Evolutionary conservation across 2,888 invertebrate species (phyloP).

Genomic region (Isoperla grammatica): DNA sequence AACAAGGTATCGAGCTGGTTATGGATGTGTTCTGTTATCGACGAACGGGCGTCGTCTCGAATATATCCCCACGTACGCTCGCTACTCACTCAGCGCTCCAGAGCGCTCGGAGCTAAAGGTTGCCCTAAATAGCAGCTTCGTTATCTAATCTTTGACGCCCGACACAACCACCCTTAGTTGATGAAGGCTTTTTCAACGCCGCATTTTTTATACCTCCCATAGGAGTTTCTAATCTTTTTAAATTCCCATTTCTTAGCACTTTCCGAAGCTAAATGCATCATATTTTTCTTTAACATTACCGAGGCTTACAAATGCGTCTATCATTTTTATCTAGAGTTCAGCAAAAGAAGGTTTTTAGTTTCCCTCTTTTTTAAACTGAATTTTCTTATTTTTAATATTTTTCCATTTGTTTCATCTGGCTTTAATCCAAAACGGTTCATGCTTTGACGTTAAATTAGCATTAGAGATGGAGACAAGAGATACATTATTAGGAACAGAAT

Average conservation of each 20-base stretch:
- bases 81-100: background rate
- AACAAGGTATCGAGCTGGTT: too few species aligned
- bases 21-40: too few species aligned
- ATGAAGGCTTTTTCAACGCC: slow-evolving; percentile 2
- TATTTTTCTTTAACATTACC: slow-evolving; percentile 12
- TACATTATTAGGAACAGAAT: background rate
- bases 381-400: slow-evolving; percentile 7
- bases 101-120: slow-evolving; percentile 1
- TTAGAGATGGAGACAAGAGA: background rate
- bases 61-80: too few species aligned
- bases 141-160: slow-evolving; percentile 18
- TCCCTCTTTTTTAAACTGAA: too few species aligned
- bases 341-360: too few species aligned
- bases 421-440: slow-evolving; percentile 10
- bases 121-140: slow-evolving; percentile 11
- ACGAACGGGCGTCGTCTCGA: too few species aligned
- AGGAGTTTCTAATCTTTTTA: slow-evolving; percentile 19
- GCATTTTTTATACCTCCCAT: slow-evolving; percentile 16
- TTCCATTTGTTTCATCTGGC: slow-evolving; percentile 15
- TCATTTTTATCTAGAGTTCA: too few species aligned
- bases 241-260: slow-evolving; percentile 13
- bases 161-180: background rate
- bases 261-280: slow-evolving; percentile 9
- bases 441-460: slow-evolving; percentile 12
- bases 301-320: background rate